Percentiles rank a stretch among this genome's conserved stretches.
Evolutionary conservation across 2,113 vertebrate genomes (phyloP).

Genomic region (Mobula hypostoma): DNA sequence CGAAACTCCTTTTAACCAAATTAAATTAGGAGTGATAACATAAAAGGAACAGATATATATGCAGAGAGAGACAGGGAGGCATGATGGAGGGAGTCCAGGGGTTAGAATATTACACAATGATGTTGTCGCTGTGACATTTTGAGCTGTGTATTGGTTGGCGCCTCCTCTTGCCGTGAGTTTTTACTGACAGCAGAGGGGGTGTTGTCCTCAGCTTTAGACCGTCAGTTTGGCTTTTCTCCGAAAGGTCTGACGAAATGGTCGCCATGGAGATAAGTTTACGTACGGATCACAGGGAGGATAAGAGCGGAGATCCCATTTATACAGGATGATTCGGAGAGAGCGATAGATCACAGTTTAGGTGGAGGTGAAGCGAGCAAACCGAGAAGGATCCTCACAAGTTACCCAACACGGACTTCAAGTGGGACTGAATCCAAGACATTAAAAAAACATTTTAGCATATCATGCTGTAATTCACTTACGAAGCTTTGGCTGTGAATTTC

Average conservation of each 20-base stretch:
- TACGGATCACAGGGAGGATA: neutral
- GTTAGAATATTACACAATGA: neutral
- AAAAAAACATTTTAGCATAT: neutral
- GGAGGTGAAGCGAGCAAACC: neutral
- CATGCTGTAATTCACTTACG: neutral
- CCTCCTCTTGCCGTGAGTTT: neutral
- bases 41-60: neutral
- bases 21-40: neutral
- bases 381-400: neutral
- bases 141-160: too few relatives aligned
- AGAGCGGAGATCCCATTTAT: neutral
- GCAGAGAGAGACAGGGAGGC: neutral
- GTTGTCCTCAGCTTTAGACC: neutral
- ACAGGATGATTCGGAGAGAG: neutral
- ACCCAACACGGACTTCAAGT: neutral
- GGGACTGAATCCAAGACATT: neutral
- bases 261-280: conserved; percentile 11
- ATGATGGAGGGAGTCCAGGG: neutral
- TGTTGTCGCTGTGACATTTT: neutral
- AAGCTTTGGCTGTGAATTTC: neutral
- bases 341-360: neutral
- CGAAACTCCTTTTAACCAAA: neutral
- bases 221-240: neutral
- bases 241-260: neutral
- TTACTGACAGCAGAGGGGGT: conserved; percentile 1